Evolutionary conservation across 2,113 vertebrate genomes (phyloP).

Genomic region (Entomyzon cyanotis): DNA sequence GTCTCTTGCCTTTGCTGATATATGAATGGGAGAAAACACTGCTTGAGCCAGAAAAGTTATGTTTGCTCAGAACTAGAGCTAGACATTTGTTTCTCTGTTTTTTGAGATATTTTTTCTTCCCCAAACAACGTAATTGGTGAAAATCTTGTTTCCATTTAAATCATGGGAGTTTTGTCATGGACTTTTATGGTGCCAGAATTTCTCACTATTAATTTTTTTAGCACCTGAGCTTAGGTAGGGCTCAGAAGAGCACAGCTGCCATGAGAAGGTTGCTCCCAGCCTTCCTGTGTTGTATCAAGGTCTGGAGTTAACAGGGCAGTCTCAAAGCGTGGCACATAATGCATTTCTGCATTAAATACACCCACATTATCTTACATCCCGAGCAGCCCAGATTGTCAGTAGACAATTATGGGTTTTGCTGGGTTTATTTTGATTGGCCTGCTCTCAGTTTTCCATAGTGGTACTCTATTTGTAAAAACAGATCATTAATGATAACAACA

Average conservation of each 20-base stretch:
- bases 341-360: constrained; percentile 39
- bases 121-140: not conserved
- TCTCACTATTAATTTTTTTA: not conserved
- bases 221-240: not conserved
- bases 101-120: not conserved
- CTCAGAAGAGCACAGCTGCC: not conserved
- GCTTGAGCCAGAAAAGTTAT: not conserved
- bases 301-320: constrained; percentile 22
- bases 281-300: not conserved
- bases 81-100: not conserved
- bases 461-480: constrained; percentile 84
- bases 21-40: not conserved
- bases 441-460: constrained; percentile 85
- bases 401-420: constrained; percentile 80
- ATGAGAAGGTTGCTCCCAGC: not conserved
- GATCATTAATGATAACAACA: constrained; percentile 81
- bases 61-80: not conserved
- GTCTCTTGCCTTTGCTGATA: not conserved
- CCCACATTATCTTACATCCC: constrained; percentile 73
- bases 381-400: constrained; percentile 77
- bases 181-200: not conserved
- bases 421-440: constrained; percentile 92
- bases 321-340: not conserved
- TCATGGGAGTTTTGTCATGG: not conserved
- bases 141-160: not conserved